Percentiles rank a stretch among this genome's conserved stretches.
These are phyloP conservation scores for Mesodorylaimus sp. DNA, from an alignment of 2,888 invertebrate genomes.

Conservation along the genomic window DNA sequence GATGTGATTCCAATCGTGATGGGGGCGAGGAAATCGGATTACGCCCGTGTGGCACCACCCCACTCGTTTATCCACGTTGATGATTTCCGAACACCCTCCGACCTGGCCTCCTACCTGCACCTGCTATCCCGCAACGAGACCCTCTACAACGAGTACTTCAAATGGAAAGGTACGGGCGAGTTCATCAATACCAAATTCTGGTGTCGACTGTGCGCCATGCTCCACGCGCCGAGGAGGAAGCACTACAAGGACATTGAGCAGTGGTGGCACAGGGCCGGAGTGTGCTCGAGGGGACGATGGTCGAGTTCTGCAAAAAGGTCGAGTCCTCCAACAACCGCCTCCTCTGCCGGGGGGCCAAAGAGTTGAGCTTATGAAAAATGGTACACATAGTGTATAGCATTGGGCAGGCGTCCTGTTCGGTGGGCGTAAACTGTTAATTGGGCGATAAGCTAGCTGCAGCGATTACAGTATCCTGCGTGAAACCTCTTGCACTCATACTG, in stretches of 20 bases:
- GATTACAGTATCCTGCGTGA: too few relatives aligned
- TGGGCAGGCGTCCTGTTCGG: too few relatives aligned
- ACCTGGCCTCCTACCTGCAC: conserved; percentile 65
- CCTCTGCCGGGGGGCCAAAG: too few relatives aligned
- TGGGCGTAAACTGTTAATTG: too few relatives aligned
- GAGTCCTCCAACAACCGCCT: too few relatives aligned
- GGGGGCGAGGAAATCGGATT: conserved; percentile 69
- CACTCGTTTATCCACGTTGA: conserved; percentile 87
- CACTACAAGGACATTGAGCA: conserved; percentile 60
- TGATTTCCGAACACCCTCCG: conserved; percentile 61
- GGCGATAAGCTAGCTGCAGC: too few relatives aligned
- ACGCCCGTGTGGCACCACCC: conserved; percentile 65
- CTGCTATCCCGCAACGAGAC: conserved; percentile 67
- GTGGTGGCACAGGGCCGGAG: conserved; percentile 70
- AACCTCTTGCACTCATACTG: too few relatives aligned
- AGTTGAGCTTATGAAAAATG: too few relatives aligned
- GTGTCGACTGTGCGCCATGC: conserved; percentile 61
- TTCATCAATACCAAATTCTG: conserved; percentile 89
- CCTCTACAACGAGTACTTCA: conserved; percentile 80
- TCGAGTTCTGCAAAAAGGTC: not conserved
- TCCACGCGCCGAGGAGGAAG: conserved; percentile 41
- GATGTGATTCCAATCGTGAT: conserved; percentile 11
- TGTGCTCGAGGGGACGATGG: conserved; percentile 38
- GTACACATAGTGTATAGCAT: too few relatives aligned
- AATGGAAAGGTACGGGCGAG: conserved; percentile 80